These are phyloP conservation scores for Cerceris rybyensis DNA, from an alignment of 2,888 invertebrate species.

Conservation along the genomic window DNA sequence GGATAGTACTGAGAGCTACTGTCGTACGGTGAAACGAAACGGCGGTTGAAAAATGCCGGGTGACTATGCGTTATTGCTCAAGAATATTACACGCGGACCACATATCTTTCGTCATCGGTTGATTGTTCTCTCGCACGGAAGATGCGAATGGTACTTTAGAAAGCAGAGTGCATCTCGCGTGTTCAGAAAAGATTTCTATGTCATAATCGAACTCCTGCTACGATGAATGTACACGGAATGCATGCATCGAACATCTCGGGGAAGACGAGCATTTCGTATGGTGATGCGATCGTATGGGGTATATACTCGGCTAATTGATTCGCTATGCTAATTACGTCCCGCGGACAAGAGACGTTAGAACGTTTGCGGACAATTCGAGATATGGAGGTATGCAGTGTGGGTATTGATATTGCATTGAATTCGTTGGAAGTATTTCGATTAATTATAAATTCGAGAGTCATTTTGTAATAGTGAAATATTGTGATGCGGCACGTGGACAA, in stretches of 20 bases:
- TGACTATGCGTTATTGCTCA: constrained; percentile 49
- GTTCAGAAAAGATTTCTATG: constrained; percentile 46
- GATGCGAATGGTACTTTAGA: constrained; percentile 55
- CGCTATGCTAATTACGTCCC: constrained; percentile 3
- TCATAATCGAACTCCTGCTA: constrained; percentile 40
- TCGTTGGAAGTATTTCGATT: too few species aligned
- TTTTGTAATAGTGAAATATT: not conserved
- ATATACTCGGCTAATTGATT: constrained; percentile 29
- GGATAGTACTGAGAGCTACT: constrained; percentile 51
- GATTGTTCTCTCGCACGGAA: constrained; percentile 61
- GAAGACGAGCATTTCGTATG: constrained; percentile 21
- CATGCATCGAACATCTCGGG: constrained; percentile 5
- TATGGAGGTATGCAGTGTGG: too few species aligned
- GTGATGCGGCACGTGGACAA: not conserved
- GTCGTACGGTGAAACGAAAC: constrained; percentile 16
- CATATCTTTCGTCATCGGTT: constrained; percentile 57
- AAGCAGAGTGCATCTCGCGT: constrained; percentile 44
- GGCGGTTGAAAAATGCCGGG: constrained; percentile 28
- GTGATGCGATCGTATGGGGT: not conserved
- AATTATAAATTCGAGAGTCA: not conserved
- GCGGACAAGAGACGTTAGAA: not conserved
- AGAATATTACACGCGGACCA: constrained; percentile 49
- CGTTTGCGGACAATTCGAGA: too few species aligned
- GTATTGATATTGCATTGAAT: too few species aligned
- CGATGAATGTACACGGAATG: constrained; percentile 17